Conservation (phyloP, 2,888 invertebrate genomes). For the Theristus sp. region DNA sequence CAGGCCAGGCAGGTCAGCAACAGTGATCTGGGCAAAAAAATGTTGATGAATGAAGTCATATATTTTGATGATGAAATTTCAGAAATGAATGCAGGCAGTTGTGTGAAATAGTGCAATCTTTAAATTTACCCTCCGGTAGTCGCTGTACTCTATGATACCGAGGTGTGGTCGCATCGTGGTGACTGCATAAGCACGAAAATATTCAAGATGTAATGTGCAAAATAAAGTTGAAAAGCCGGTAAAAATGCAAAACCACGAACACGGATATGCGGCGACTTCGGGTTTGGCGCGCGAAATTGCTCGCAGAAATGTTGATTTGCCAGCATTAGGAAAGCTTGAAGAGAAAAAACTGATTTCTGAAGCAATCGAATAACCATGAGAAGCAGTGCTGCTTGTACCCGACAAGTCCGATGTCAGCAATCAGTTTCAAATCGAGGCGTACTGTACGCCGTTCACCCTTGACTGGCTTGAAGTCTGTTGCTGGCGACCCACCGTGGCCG, state of each 20-base stretch:
- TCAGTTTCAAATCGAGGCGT: slow-evolving; percentile 67
- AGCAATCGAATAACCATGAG: no score
- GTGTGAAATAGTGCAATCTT: no score
- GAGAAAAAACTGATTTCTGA: no score
- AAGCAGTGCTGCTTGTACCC: no score
- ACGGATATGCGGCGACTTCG: slow-evolving; percentile 76
- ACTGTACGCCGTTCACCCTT: slow-evolving; percentile 52
- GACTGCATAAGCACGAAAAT: slow-evolving; percentile 39
- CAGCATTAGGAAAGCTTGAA: slow-evolving; percentile 85
- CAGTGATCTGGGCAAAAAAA: slow-evolving; percentile 50
- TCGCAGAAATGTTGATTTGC: slow-evolving; percentile 72
- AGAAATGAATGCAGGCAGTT: no score
- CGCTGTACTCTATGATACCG: slow-evolving; percentile 56
- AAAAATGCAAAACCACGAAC: slow-evolving; percentile 41
- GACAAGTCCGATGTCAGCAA: slow-evolving; percentile 76
- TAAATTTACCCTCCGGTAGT: slow-evolving; percentile 43
- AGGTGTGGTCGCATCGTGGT: slow-evolving; percentile 80
- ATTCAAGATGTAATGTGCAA: no score
- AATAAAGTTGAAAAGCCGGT: no score
- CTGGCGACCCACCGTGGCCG: slow-evolving; percentile 57
- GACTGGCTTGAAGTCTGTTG: slow-evolving; percentile 56
- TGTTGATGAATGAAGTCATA: no score
- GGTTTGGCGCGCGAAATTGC: slow-evolving; percentile 69
- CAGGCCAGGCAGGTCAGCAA: slow-evolving; percentile 85
- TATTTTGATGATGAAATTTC: no score